Base-by-base conservation (phyloP, 1,140 invertebrate genomes). In the Drosophila navojoa region DNA sequence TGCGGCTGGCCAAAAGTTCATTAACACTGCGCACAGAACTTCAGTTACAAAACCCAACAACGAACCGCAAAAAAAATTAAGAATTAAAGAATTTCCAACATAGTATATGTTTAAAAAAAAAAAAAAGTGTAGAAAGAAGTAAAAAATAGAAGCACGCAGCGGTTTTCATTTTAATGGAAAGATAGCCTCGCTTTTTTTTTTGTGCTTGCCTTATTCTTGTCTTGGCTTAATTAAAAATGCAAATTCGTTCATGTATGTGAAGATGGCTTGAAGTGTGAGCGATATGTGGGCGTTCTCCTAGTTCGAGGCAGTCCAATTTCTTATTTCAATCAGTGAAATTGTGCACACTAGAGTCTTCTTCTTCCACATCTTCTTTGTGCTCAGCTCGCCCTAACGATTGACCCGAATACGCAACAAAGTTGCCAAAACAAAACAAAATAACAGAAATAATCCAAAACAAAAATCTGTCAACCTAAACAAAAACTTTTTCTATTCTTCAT, bases 1-100 rank as follows among this genome's bases (percentile, higher is more conserved):
- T 64, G 77, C 67, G 86, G 81, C 42, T 15, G 66, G 81, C 69
- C 78, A 50, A 86, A 81, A 87, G 81, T 87, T 86, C 81, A 86
- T 86, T 86, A 86, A 82, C 81, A 87, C 78, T 72, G 60, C 60
- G 49, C 59, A 50, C 19, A 22, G 19, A 22, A 22, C 42, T 45
- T 16, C 35, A 29, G n/a, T 47, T 60, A 60, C 58, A 47, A 11
- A 11, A 11, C 11, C 32, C 16, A 27, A 16, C 42, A 45, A 32
- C 32, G 27, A 59, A 64, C 25, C 15, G 22, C 32, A 64, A 44
- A 19, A 32, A 32, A 59, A 57, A 29, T 3, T 4, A 15, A 47
- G 11, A 49, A 49, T 49, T 27, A 32, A 32, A 52, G 5, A 52
- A 27, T 32, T 52, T 32, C 25, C 16, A 49, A 13, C 47, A 47